phyloP scores from a whole-genome alignment of 1,140 invertebrate species.

The Triops cancriformis region DNA sequence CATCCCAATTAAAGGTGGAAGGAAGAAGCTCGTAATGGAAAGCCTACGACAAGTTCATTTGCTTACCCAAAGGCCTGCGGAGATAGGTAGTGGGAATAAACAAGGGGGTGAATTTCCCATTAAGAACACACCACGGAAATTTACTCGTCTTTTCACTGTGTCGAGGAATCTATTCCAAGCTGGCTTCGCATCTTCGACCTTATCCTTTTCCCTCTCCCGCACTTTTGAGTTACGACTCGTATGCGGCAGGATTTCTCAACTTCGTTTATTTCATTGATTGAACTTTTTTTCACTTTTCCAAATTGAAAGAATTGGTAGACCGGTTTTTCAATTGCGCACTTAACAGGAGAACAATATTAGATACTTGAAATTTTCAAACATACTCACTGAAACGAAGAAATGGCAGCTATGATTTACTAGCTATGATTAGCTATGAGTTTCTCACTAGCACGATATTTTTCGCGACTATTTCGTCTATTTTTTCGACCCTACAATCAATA shows the following conservation, averaged over 20 bases:
- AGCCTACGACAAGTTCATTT: not conserved
- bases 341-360: too few relatives aligned
- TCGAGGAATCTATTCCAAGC: not conserved
- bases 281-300: too few relatives aligned
- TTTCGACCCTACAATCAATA: too few relatives aligned
- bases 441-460: too few relatives aligned
- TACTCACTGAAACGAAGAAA: too few relatives aligned
- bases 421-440: too few relatives aligned
- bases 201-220: not conserved
- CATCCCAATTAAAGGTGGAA: conserved; percentile 10
- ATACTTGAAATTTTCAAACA: too few relatives aligned
- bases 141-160: not conserved
- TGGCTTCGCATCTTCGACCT: not conserved
- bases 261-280: too few relatives aligned
- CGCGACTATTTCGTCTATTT: too few relatives aligned
- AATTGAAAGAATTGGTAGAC: too few relatives aligned
- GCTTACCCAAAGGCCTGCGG: not conserved
- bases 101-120: conserved; percentile 5
- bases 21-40: not conserved
- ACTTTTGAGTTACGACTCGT: not conserved
- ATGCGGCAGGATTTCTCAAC: not conserved
- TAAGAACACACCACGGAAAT: not conserved
- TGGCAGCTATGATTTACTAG: too few relatives aligned
- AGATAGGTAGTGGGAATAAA: not conserved
- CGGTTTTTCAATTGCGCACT: too few relatives aligned